Evolutionary conservation across 2,113 vertebrate genomes (phyloP).

Genomic region (Lycaon pictus): DNA sequence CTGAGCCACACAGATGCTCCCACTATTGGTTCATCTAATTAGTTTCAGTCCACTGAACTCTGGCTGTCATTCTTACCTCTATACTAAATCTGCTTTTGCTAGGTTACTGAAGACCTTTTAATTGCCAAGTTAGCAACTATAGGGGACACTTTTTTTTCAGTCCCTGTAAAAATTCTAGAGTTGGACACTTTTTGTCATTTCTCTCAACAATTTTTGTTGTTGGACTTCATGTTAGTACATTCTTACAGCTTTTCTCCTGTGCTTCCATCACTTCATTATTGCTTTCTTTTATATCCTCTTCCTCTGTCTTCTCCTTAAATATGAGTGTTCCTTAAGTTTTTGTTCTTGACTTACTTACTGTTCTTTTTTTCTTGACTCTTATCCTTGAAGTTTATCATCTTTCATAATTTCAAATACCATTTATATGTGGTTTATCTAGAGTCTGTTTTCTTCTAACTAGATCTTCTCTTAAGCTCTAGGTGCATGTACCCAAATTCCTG

Average conservation of each 20-base stretch:
- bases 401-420: not conserved
- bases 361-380: not conserved
- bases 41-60: not conserved
- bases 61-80: not conserved
- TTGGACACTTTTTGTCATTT: not conserved
- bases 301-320: not conserved
- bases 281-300: not conserved
- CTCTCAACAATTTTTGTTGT: not conserved
- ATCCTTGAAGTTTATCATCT: not conserved
- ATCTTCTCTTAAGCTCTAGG: not conserved
- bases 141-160: not conserved
- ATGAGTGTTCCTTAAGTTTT: not conserved
- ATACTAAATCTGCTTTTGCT: not conserved
- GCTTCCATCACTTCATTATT: not conserved
- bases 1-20: too few relatives aligned
- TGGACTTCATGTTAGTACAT: not conserved
- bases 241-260: not conserved
- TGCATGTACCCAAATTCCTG: not conserved
- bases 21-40: not conserved
- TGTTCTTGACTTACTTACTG: not conserved
- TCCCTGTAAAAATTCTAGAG: not conserved
- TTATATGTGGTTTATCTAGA: slow-evolving; percentile 22
- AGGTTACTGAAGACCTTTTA: not conserved
- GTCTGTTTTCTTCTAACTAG: not conserved
- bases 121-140: not conserved